These are phyloP conservation scores for Cyanoderma ruficeps DNA, from an alignment of 2,113 vertebrate genomes.

Conservation along the genomic window DNA sequence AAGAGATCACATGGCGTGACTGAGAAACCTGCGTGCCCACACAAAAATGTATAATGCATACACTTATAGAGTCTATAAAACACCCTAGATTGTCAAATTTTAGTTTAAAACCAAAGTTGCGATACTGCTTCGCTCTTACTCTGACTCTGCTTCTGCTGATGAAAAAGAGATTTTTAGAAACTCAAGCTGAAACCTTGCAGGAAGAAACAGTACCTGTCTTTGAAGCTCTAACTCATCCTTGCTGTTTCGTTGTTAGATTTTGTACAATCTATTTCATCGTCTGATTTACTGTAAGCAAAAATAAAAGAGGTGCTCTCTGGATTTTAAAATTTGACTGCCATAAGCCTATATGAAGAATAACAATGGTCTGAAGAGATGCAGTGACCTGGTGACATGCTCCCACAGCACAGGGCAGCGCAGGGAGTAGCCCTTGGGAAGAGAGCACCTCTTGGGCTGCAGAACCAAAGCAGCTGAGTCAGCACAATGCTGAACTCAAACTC, in stretches of 20 bases:
- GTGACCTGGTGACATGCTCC: neutral
- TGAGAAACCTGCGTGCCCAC: neutral
- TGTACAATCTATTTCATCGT: neutral
- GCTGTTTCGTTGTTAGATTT: fast-evolving
- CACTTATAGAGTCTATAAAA: neutral
- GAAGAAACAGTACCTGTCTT: neutral
- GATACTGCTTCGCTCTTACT: neutral
- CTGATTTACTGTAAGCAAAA: neutral
- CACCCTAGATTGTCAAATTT: neutral
- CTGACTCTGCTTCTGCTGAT: neutral
- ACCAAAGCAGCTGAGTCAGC: neutral
- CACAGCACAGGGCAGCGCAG: neutral
- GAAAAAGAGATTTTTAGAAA: neutral
- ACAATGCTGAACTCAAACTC: fast-evolving
- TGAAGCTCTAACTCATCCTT: neutral
- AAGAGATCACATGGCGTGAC: neutral
- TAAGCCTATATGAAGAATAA: neutral
- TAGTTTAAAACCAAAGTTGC: neutral
- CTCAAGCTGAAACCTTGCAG: neutral
- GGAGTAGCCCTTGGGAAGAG: neutral
- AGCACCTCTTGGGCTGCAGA: neutral
- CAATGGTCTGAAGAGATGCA: neutral
- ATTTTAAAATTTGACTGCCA: neutral
- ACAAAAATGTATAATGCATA: neutral
- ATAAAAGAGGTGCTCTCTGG: fast-evolving